Base-by-base conservation (phyloP, 2,113 vertebrate species). In the Dipodomys ordii region DNA sequence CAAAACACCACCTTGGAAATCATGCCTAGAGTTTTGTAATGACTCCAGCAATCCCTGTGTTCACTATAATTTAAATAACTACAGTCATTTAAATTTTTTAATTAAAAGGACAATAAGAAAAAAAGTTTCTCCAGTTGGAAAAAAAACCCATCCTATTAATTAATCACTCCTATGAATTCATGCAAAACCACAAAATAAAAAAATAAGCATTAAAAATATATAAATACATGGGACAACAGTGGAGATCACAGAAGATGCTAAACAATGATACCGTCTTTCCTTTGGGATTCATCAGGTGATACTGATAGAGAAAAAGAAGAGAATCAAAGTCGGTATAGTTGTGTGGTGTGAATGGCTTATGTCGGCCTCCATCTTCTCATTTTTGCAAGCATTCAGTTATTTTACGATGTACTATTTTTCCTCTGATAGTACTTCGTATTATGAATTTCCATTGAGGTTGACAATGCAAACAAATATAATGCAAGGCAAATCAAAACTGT, bases 401-500 rank as follows among this genome's bases (percentile, higher is more conserved):
- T 78, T 88, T 28, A 87, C 27, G 30, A 71, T 53, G 3, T 68
- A 32, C 53, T 22, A 76, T 46, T 10, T 60, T 87, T 89, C 83
- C 78, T 25, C 22, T 69, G 23, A n/a, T 89, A 44, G 8, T 68
- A 78, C 76, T 78, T 71, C 74, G 80, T 62, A 73, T 32, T 62
- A 67, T 80, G 32, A 86, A 92, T 19, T 32, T 85, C 12, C 22
- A 85, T 74, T 88, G 65, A 94, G 71, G 32, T 2, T 87, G 23
- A 91, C 39, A 80, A 46, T 60, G 64, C 10, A 84, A 87, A 6
- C 2, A 44, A 92, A 95, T 84, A 30, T 68, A 85, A 87, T n/a
- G 19, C 60, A 93, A 87, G 1, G 44, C 60, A 90, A 88, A n/a
- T 39, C 73, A 87, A 96, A 84, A 44, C 20, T n/a, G 16, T 74